A percentile compares a stretch with the other conserved stretches of the same genome.
These are phyloP conservation scores for Chascanopsetta lugubris DNA, from an alignment of 2,113 vertebrate species.

Conservation along the genomic window DNA sequence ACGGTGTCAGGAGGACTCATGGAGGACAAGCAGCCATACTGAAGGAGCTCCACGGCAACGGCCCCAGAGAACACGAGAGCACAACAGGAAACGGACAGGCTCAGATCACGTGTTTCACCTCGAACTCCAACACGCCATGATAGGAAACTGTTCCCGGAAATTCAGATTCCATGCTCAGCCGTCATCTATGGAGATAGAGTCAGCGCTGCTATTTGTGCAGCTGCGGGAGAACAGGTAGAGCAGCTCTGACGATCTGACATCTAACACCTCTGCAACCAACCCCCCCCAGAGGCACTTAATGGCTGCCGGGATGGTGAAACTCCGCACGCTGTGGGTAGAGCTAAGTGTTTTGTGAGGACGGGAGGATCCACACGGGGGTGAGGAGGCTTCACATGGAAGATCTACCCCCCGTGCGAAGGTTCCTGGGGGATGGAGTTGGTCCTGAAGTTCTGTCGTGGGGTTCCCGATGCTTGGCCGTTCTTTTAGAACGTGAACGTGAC, in stretches of 20 bases:
- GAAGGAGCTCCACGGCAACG: no score
- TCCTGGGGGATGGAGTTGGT: not conserved
- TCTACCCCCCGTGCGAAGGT: not conserved
- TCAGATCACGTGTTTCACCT: not conserved
- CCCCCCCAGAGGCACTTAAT: slow-evolving; percentile 48
- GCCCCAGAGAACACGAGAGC: no score
- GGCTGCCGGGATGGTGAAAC: slow-evolving; percentile 23
- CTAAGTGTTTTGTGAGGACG: slow-evolving; percentile 46
- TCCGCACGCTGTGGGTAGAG: slow-evolving; percentile 32
- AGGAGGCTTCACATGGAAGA: slow-evolving; percentile 5
- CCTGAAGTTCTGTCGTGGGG: not conserved
- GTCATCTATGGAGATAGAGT: not conserved
- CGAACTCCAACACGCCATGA: no score
- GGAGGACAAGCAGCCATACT: no score
- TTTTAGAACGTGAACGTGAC: no score
- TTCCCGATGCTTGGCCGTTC: not conserved
- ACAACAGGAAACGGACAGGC: no score
- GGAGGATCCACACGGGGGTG: slow-evolving; percentile 21
- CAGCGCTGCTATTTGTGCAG: slow-evolving; percentile 23
- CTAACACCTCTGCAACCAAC: slow-evolving; percentile 53
- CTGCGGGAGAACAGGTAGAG: slow-evolving; percentile 34
- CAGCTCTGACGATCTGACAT: slow-evolving; percentile 31
- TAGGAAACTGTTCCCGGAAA: not conserved
- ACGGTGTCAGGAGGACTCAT: no score
- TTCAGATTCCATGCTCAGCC: no score